These are phyloP conservation scores for Autographa pulchrina DNA, from an alignment of 2,888 invertebrate genomes.

Conservation along the genomic window DNA sequence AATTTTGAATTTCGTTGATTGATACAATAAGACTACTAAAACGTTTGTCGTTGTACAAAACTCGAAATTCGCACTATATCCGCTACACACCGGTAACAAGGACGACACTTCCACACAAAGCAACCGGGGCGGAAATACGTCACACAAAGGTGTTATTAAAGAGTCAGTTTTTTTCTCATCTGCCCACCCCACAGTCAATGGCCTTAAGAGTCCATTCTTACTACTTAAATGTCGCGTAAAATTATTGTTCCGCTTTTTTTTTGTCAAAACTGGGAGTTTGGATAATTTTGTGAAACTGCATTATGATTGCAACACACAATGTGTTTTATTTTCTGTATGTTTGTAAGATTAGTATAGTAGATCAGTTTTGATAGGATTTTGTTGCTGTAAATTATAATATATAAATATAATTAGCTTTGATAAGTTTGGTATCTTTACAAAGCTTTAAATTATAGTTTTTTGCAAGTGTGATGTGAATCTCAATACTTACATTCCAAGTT, in stretches of 20 bases:
- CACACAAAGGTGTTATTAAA: conserved; percentile 60
- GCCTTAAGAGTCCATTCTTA: conserved; percentile 64
- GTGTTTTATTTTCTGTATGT: conserved; percentile 13
- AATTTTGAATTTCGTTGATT: no score
- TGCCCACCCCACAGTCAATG: conserved; percentile 62
- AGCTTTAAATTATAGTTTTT: no score
- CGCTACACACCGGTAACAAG: conserved; percentile 43
- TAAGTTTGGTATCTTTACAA: no score
- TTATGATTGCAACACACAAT: conserved; percentile 45
- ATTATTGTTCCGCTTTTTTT: conserved; percentile 59
- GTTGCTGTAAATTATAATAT: neutral
- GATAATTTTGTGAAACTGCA: conserved; percentile 50
- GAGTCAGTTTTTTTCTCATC: conserved; percentile 55
- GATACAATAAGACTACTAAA: no score
- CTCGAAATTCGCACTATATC: conserved; percentile 5
- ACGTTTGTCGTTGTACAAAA: no score
- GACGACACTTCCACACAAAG: conserved; percentile 56
- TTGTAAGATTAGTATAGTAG: conserved; percentile 41
- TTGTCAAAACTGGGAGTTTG: conserved; percentile 38
- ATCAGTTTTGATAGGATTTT: neutral
- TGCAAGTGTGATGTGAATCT: no score
- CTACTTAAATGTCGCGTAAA: conserved; percentile 69
- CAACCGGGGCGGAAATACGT: conserved; percentile 68
- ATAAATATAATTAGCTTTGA: neutral
- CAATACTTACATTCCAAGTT: no score